Conservation (phyloP, 1,140 invertebrate species). For the Latrodectus geometricus region DNA sequence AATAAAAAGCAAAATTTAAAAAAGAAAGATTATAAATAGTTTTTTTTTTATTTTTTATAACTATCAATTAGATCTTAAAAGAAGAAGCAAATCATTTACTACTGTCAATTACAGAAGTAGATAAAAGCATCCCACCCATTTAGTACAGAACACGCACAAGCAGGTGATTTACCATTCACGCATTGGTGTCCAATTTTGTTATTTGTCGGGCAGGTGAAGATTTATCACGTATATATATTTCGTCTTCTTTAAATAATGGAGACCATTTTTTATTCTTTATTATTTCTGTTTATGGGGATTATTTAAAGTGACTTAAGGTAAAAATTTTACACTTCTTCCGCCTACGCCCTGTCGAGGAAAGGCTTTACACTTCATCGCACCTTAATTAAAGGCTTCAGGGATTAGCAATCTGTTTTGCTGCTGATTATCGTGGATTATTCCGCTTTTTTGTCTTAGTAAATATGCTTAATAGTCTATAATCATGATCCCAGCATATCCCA, state of each 20-base stretch:
- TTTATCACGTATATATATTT: slow-evolving; percentile 40
- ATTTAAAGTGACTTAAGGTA: slow-evolving; percentile 40
- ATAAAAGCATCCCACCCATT: slow-evolving; percentile 17
- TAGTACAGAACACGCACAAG: slow-evolving; percentile 6
- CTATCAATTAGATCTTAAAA: slow-evolving; percentile 12
- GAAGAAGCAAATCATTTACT: slow-evolving; percentile 42
- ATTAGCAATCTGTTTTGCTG: slow-evolving; percentile 16
- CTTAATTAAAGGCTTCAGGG: slow-evolving; percentile 40
- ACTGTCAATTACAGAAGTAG: slow-evolving; percentile 45
- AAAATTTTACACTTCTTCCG: slow-evolving; percentile 14
- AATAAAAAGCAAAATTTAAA: too few species aligned
- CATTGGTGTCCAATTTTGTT: slow-evolving; percentile 47
- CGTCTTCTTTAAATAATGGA: slow-evolving; percentile 25
- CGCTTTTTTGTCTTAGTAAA: background rate
- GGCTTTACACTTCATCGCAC: slow-evolving; percentile 11
- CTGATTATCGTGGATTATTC: slow-evolving; percentile 17
- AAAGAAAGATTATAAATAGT: too few species aligned
- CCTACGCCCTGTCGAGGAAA: slow-evolving; percentile 36
- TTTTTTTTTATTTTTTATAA: too few species aligned
- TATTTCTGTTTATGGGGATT: slow-evolving; percentile 57
- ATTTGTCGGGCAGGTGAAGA: slow-evolving; percentile 35
- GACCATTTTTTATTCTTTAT: slow-evolving; percentile 50
- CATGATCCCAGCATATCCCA: too few species aligned
- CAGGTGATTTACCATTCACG: slow-evolving; percentile 54
- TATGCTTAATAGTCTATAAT: too few species aligned